phyloP scores from a whole-genome alignment of 2,797 vertebrate species.

The Thripadectes ignobilis region DNA sequence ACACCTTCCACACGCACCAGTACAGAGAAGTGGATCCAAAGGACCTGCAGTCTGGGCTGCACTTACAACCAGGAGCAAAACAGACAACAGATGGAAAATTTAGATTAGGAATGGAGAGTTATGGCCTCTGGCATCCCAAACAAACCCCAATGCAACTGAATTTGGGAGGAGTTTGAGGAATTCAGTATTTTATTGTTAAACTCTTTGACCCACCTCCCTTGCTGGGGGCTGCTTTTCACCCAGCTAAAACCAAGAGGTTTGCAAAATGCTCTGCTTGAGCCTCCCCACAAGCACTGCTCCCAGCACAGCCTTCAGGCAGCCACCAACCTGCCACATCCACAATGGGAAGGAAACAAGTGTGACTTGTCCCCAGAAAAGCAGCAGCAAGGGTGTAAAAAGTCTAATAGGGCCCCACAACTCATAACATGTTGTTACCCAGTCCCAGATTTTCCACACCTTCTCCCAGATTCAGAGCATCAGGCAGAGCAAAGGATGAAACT shows the following conservation, averaged over 20 bases:
- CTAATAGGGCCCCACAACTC: too few species aligned
- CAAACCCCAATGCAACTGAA: not conserved
- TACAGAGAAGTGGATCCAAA: rapidly evolving
- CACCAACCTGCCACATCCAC: not conserved
- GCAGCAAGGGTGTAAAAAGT: not conserved
- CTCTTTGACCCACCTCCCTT: not conserved
- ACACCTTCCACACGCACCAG: not conserved
- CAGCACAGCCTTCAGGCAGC: not conserved
- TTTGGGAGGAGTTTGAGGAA: not conserved
- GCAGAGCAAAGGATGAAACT: not conserved
- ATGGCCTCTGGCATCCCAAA: not conserved
- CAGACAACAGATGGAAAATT: rapidly evolving
- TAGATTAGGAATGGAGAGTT: not conserved
- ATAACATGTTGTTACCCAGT: not conserved
- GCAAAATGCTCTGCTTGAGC: not conserved
- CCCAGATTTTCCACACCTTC: not conserved
- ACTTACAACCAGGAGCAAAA: not conserved
- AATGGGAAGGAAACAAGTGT: rapidly evolving
- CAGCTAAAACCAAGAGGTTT: not conserved
- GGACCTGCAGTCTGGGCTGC: not conserved
- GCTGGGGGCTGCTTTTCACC: not conserved
- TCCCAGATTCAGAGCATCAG: not conserved
- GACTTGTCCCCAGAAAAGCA: not conserved
- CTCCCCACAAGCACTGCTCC: not conserved
- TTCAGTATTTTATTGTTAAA: not conserved